Evolutionary conservation across 2,113 vertebrate species (phyloP).

Genomic region (Collichthys lucidus): DNA sequence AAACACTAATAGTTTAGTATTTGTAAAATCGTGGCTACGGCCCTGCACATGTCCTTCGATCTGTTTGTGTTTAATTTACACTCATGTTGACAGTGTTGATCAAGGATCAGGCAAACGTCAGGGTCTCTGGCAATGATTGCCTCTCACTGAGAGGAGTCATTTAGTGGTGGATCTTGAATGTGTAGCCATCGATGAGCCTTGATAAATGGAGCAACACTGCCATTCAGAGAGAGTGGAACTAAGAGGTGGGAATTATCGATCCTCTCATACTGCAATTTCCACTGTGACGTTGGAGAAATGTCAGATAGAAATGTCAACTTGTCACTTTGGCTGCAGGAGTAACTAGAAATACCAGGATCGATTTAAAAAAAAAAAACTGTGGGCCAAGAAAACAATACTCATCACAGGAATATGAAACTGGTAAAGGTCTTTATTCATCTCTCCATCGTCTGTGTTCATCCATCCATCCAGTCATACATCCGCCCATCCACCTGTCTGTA

Average conservation of each 20-base stretch:
- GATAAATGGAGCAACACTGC: slow-evolving; percentile 50
- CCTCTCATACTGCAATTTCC: slow-evolving; percentile 46
- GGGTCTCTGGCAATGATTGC: slow-evolving; percentile 7
- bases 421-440: slow-evolving; percentile 41
- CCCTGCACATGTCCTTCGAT: slow-evolving; percentile 7
- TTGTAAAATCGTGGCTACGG: background rate
- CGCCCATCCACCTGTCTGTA: background rate
- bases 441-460: background rate
- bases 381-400: slow-evolving; percentile 43
- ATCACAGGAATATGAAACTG: slow-evolving; percentile 11
- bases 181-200: slow-evolving; percentile 1
- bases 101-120: background rate
- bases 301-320: slow-evolving; percentile 66
- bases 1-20: too few relatives aligned
- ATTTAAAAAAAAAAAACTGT: slow-evolving; percentile 24
- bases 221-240: slow-evolving; percentile 50
- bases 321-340: slow-evolving; percentile 45
- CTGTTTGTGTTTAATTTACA: slow-evolving; percentile 13
- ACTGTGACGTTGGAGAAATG: slow-evolving; percentile 50
- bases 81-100: slow-evolving; percentile 2
- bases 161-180: slow-evolving; percentile 29
- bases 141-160: slow-evolving; percentile 46
- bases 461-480: too few relatives aligned
- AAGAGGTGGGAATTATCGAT: slow-evolving; percentile 67
- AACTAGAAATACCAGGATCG: slow-evolving; percentile 38